Base-by-base conservation (phyloP, 1,140 invertebrate species). In the Pogonus chalceus region DNA sequence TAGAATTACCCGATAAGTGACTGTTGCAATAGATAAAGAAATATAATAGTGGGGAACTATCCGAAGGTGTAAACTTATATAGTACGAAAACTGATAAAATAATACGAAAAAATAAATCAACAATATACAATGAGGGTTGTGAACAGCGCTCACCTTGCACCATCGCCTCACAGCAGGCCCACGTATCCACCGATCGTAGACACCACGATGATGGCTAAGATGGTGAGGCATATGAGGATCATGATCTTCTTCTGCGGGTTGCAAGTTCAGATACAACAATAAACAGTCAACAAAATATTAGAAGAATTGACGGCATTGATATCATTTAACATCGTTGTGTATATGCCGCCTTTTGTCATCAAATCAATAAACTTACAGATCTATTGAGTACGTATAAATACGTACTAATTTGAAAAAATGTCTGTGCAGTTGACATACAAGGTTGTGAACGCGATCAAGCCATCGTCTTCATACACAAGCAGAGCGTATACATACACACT, bases 161-260 rank as follows among this genome's bases (percentile, higher is more conserved):
- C 16, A 18, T 9, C 23, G 20, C 10, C 51, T 53, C 20, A 53
- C 14, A 18, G 20, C 61, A 78, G 68, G 59, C 75, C 76, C 63
- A 88, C 78, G 73, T 87, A 84, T 70, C 79, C 78, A 65, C 77
- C 82, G 68, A 88, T 78, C 65, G 83, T 83, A 58, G 83, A 81
- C 63, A 83, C 83, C 69, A 90, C 73, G 69, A 94, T 82, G 67
- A 93, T 77, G 67, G 85, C 87, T 72, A 96, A 80, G 72, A 96
- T 83, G 65, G 90, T 81, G 73, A 97, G 80, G 79, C 93, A 96
- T 73, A 96, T 89, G 79, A 96, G 81, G 80, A 97, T 96, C 88
- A 96, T 95, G 71, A 96, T 96, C 83, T 96, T 96, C 90, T 97
- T 97, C 92, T 96, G 86, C 79, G 84, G 82, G 77, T 72, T 67